Conservation (phyloP, 2,113 vertebrate genomes). For the Halcyon malimbica region DNA sequence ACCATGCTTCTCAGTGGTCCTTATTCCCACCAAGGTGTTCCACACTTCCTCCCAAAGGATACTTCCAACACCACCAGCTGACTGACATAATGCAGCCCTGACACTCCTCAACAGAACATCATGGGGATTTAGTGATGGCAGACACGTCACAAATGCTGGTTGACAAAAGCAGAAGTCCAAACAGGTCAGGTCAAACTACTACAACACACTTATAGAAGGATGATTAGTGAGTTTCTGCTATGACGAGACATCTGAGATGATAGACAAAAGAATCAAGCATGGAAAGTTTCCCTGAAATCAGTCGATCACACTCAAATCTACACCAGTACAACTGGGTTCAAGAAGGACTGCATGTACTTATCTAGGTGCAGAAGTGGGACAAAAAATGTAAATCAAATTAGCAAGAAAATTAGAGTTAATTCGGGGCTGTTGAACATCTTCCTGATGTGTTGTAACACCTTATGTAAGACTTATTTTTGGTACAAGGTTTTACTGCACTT, state of each 20-base stretch:
- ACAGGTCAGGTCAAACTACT: neutral
- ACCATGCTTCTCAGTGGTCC: neutral
- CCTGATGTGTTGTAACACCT: neutral
- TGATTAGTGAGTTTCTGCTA: neutral
- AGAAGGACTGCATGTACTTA: neutral
- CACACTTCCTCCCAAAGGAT: neutral
- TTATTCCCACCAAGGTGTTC: neutral
- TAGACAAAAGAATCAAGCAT: neutral
- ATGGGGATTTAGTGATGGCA: neutral
- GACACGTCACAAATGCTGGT: rapidly evolving
- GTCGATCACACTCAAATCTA: neutral
- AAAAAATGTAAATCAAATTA: neutral
- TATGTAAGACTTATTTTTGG: neutral
- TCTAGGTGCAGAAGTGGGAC: neutral
- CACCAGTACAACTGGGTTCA: neutral
- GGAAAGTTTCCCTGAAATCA: neutral
- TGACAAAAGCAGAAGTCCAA: neutral
- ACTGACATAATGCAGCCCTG: neutral
- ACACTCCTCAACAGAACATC: neutral
- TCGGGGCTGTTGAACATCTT: neutral
- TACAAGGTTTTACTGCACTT: neutral
- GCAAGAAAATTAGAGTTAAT: neutral
- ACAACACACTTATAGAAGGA: neutral
- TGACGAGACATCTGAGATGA: neutral
- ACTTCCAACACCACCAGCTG: neutral